Percentiles rank a stretch among this genome's conserved stretches.
These are phyloP conservation scores for Agrochola litura DNA, from an alignment of 2,888 invertebrate species.

Conservation along the genomic window DNA sequence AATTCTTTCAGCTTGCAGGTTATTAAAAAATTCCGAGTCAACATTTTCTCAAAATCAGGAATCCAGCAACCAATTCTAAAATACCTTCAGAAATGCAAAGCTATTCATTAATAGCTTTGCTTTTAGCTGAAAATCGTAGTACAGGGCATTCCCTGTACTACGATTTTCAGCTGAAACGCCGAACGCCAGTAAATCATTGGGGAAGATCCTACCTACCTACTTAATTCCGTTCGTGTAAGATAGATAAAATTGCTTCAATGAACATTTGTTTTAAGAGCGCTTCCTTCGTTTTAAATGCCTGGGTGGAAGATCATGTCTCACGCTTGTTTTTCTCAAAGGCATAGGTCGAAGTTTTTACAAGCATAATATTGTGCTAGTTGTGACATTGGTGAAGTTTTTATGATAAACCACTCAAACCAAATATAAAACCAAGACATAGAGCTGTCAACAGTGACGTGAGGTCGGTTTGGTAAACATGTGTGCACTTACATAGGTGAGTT, in stretches of 20 bases:
- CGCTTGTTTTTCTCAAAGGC: background rate
- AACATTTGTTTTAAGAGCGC: constrained; percentile 52
- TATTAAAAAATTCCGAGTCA: background rate
- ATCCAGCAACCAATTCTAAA: constrained; percentile 33
- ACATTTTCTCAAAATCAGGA: background rate
- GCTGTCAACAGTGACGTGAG: too few species aligned
- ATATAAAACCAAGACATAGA: too few species aligned
- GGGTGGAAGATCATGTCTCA: constrained; percentile 5
- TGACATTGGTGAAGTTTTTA: background rate
- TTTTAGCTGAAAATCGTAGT: too few species aligned
- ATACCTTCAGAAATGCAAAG: constrained; percentile 39
- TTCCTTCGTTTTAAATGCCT: constrained; percentile 53
- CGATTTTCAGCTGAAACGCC: constrained; percentile 27
- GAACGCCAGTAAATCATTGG: constrained; percentile 52
- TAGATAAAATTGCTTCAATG: constrained; percentile 60
- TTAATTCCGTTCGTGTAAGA: constrained; percentile 59
- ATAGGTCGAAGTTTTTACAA: background rate
- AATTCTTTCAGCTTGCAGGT: background rate
- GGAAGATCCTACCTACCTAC: constrained; percentile 45
- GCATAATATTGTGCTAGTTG: background rate
- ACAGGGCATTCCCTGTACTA: constrained; percentile 11
- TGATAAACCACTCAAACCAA: too few species aligned
- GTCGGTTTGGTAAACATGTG: too few species aligned
- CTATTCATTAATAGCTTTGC: too few species aligned
- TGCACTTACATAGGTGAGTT: too few species aligned